phyloP scores from a whole-genome alignment of 2,888 invertebrate species.

The Drosophila glabriapex region DNA sequence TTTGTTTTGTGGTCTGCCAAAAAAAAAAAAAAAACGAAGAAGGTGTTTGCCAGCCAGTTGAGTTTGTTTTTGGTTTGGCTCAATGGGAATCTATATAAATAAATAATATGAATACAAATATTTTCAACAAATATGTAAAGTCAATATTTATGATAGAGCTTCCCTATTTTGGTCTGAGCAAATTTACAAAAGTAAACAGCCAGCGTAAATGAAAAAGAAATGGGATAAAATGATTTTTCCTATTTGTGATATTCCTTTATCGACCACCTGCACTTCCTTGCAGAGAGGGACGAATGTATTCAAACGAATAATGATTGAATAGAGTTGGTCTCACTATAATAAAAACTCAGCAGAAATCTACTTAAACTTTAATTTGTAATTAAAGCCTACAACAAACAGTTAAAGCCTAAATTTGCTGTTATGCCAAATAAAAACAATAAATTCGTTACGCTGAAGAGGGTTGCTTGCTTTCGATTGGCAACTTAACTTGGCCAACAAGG shows the following conservation, averaged over 20 bases:
- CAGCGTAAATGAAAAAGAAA: slow-evolving; percentile 2
- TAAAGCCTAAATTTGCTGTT: not conserved
- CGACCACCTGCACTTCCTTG: not conserved
- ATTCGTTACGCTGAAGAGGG: not conserved
- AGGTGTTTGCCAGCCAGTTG: slow-evolving; percentile 47
- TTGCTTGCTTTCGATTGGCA: not conserved
- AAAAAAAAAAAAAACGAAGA: not conserved
- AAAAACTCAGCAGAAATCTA: not conserved
- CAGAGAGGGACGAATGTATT: not conserved
- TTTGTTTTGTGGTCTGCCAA: slow-evolving; percentile 34
- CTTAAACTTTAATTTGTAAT: not conserved
- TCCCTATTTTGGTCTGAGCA: slow-evolving; percentile 17
- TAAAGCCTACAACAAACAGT: not conserved
- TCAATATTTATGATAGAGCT: slow-evolving; percentile 61
- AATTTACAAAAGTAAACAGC: slow-evolving; percentile 40
- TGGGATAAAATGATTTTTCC: not conserved
- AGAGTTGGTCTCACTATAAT: not conserved
- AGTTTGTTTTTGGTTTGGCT: slow-evolving; percentile 67
- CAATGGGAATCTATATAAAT: slow-evolving; percentile 56
- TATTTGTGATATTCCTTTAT: not conserved
- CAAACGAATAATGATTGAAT: not conserved
- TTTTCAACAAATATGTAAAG: slow-evolving; percentile 68
- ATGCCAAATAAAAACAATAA: not conserved
- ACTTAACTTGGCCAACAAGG: not conserved
- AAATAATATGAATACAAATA: slow-evolving; percentile 58